Conservation (phyloP, 2,113 vertebrate genomes). For the Illadopsis cleaveri region DNA sequence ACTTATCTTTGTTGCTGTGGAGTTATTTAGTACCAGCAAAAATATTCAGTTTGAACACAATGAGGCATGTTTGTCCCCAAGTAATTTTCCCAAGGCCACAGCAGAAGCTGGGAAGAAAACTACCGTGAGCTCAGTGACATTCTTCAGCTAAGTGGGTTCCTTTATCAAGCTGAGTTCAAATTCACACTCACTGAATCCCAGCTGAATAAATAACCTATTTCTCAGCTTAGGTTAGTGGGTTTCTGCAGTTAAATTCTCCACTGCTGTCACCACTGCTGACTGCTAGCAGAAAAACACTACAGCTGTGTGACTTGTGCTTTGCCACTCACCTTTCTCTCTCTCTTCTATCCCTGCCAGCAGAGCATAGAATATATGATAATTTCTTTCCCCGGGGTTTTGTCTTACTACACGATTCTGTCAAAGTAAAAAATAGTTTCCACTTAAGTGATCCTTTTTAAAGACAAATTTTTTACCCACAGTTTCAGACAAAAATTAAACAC, state of each 20-base stretch:
- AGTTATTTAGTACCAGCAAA: constrained; percentile 7
- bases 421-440: constrained; percentile 25
- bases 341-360: constrained; percentile 88
- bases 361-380: constrained; percentile 98
- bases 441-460: neutral
- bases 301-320: neutral
- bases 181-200: neutral
- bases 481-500: neutral
- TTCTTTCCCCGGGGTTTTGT: constrained; percentile 95
- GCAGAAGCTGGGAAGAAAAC: neutral
- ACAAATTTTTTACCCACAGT: neutral
- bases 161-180: constrained; percentile 1
- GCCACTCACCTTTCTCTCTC: constrained; percentile 84
- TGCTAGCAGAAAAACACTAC: neutral
- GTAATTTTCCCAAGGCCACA: neutral
- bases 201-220: neutral
- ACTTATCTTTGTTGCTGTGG: constrained; percentile 15
- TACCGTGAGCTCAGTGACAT: neutral
- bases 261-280: neutral
- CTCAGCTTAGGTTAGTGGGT: neutral
- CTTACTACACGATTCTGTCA: constrained; percentile 95
- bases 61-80: neutral
- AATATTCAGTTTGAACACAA: constrained; percentile 3
- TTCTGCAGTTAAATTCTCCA: neutral
- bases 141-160: neutral